Evolutionary conservation across 2,797 vertebrate genomes (phyloP).

Genomic region (Mus spretus): DNA sequence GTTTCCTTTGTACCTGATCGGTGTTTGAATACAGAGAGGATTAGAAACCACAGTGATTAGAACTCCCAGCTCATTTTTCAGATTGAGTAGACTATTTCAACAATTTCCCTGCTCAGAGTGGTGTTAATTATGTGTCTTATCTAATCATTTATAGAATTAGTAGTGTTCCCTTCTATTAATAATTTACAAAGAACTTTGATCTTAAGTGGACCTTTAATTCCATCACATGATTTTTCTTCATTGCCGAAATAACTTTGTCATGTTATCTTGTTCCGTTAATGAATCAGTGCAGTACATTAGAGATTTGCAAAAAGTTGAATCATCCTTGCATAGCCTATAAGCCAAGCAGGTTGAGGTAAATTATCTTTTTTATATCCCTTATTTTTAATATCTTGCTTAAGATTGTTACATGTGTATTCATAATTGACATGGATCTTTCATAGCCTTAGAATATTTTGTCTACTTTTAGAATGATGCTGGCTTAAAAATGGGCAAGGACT

Average conservation of each 20-base stretch:
- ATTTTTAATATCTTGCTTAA: conserved; percentile 22
- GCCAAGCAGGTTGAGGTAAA: background rate
- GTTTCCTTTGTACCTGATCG: background rate
- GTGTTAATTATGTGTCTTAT: conserved; percentile 9
- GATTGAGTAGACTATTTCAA: background rate
- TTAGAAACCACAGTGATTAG: conserved; percentile 1
- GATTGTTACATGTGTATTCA: background rate
- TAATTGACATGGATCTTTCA: background rate
- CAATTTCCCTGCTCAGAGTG: background rate
- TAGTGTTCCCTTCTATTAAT: background rate
- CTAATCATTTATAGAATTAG: conserved; percentile 25
- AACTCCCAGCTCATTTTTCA: conserved; percentile 14
- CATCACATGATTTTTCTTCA: conserved; percentile 20
- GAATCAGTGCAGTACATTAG: background rate
- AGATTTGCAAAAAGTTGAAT: conserved; percentile 16
- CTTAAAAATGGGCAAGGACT: background rate
- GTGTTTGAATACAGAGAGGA: background rate
- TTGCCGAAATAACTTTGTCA: background rate
- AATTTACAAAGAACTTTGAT: conserved; percentile 40
- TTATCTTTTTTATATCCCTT: conserved; percentile 33
- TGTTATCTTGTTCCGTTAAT: conserved; percentile 1
- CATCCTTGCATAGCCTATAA: conserved; percentile 5
- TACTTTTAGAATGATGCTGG: background rate
- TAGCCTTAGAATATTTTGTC: conserved; percentile 16
- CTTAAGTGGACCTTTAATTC: background rate